phyloP scores from a whole-genome alignment of 2,888 invertebrate species.

The Ariolimax columbianus region DNA sequence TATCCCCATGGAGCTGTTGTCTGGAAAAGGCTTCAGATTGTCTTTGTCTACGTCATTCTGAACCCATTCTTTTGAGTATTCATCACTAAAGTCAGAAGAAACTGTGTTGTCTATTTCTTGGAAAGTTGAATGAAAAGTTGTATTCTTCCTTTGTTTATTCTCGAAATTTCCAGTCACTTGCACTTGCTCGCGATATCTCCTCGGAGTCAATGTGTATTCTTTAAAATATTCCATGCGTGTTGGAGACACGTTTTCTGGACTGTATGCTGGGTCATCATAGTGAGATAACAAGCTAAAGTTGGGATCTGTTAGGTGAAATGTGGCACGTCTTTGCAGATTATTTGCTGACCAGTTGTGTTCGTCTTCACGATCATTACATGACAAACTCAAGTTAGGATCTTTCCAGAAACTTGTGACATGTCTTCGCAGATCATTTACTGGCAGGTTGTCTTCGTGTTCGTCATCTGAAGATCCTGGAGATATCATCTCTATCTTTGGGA shows the following conservation, averaged over 20 bases:
- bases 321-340: not conserved
- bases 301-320: not conserved
- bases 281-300: not conserved
- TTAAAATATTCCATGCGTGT: not conserved
- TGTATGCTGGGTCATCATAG: no score
- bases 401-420: not conserved
- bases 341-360: not conserved
- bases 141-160: not conserved
- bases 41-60: not conserved
- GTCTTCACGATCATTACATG: not conserved
- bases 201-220: conserved; percentile 41
- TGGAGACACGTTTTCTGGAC: not conserved
- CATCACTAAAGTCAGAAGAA: not conserved
- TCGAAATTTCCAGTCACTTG: no score
- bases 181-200: conserved; percentile 26
- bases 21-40: not conserved
- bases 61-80: not conserved
- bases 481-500: not conserved
- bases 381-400: not conserved
- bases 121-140: not conserved
- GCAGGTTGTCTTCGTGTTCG: conserved; percentile 1
- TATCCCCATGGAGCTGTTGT: not conserved
- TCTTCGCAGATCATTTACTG: not conserved
- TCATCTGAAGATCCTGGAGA: conserved; percentile 20
- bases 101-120: not conserved